A percentile compares a stretch with the other conserved stretches of the same genome.
These are phyloP conservation scores for Epinotia bilunana DNA, from an alignment of 2,888 invertebrate genomes.

Conservation along the genomic window DNA sequence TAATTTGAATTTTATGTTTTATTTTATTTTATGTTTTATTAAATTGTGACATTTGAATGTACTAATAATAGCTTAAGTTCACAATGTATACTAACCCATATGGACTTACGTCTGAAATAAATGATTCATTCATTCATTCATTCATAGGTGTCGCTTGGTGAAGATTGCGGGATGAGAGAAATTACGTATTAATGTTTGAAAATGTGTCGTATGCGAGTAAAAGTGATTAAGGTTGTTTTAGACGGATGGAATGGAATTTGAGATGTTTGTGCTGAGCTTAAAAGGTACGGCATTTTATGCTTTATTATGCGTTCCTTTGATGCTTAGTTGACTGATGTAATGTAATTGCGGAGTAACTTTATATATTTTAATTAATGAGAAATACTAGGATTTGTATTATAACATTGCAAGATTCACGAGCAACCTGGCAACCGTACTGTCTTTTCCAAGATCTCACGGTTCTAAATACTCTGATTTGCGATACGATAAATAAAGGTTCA, in stretches of 20 bases:
- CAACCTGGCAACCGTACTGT: too few species aligned
- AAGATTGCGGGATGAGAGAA: conserved; percentile 16
- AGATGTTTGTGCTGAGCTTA: conserved; percentile 9
- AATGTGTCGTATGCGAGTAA: conserved; percentile 18
- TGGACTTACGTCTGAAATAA: too few species aligned
- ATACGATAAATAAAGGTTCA: too few species aligned
- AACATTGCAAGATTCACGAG: not conserved
- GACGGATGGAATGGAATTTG: conserved; percentile 11
- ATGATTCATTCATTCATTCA: too few species aligned
- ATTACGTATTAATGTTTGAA: conserved; percentile 34
- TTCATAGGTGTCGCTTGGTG: too few species aligned
- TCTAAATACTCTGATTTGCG: too few species aligned
- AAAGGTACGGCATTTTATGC: not conserved
- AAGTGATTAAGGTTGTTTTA: conserved; percentile 35
- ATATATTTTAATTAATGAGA: not conserved
- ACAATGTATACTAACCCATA: too few species aligned
- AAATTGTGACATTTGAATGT: too few species aligned
- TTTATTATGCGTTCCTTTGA: not conserved
- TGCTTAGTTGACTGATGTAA: not conserved
- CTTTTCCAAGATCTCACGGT: too few species aligned
- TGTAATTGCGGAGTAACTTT: conserved; percentile 3
- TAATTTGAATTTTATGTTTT: too few species aligned
- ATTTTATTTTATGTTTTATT: too few species aligned
- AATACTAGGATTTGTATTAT: not conserved
- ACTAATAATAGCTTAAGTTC: too few species aligned